Evolutionary conservation across 2,888 invertebrate species (phyloP), one percentile per base, ranked within the genome.

Genomic region (Sinohyriopsis cumingii): DNA sequence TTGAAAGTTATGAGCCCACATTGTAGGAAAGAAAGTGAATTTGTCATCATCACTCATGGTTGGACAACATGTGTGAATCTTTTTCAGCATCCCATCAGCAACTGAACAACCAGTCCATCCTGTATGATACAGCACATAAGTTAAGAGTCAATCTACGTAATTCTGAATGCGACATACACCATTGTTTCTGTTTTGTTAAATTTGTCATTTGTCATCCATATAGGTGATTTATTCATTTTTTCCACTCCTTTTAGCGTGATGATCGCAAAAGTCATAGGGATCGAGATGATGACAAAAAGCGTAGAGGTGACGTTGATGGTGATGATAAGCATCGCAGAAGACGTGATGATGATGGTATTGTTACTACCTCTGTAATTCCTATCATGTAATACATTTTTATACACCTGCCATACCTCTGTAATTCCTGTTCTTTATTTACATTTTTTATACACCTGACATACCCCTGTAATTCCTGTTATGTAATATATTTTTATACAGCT

Each of bases 281-380:
- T 45, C 63, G 74, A 63, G 76, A 79, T 65, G 78, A 75, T 56
- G 77, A 75, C 33, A 77, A 70, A 68, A 76, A 76, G 63, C 45
- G 45, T 45, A 74, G 67, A 70, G 78, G 77, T 25, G 60, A 69
- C 18, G 62, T 74, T 55, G 72, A 74, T 67, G 75, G 75, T 9
- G 77, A 79, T 25, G 77, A 77, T 18, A 71, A 72, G 63, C 72
- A 77, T 7, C 24, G 55, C 18, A 63, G 74, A 54, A 64, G 75
- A 60, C 76, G 72, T 9, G 72, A 67, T 62, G 77, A 80, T 65
- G 79, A 79, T 15, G 78, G 74, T 57, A 59, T 69, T 56, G 75
- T 71, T 68, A 65, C 5, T n/a, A 22, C 22, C 59, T 24, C 22
- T 59, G 18, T n/a, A 22, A 57, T 22, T 24, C n/a, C n/a, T 57